phyloP scores from a whole-genome alignment of 1,140 invertebrate species.

The Eufriesea mexicana region DNA sequence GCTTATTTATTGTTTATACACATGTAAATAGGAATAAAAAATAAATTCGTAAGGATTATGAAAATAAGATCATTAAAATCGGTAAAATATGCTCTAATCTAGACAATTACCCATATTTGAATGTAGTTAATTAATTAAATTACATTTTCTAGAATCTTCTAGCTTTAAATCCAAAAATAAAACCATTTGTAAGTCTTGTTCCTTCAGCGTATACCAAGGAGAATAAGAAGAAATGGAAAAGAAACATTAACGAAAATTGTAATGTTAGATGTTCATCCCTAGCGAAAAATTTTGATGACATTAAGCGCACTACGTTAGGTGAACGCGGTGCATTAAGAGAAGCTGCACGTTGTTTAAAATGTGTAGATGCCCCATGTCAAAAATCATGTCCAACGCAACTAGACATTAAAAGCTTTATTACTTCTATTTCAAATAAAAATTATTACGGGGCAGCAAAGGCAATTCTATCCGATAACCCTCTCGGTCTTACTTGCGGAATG shows the following conservation, averaged over 20 bases:
- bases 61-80: too few relatives aligned
- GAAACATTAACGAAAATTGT: constrained; percentile 94
- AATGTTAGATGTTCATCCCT: constrained; percentile 90
- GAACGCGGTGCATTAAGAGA: constrained; percentile 96
- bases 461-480: constrained; percentile 98
- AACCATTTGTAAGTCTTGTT: constrained; percentile 88
- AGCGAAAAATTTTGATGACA: constrained; percentile 96
- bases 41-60: too few relatives aligned
- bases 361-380: constrained; percentile 98
- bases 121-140: background rate
- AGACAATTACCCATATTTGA: too few relatives aligned
- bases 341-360: constrained; percentile 96
- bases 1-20: too few relatives aligned
- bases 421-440: constrained; percentile 98
- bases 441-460: constrained; percentile 98
- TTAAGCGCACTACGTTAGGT: constrained; percentile 98
- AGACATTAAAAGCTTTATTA: constrained; percentile 98
- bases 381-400: constrained; percentile 99
- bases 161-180: constrained; percentile 91
- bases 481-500: constrained; percentile 99
- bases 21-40: too few relatives aligned
- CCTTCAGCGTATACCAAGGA: constrained; percentile 93
- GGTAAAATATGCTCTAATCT: too few relatives aligned
- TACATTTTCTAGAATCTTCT: constrained; percentile 89
- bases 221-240: constrained; percentile 96